These are phyloP conservation scores for Syndactyla subalaris DNA, from an alignment of 2,797 vertebrate species.

Conservation along the genomic window DNA sequence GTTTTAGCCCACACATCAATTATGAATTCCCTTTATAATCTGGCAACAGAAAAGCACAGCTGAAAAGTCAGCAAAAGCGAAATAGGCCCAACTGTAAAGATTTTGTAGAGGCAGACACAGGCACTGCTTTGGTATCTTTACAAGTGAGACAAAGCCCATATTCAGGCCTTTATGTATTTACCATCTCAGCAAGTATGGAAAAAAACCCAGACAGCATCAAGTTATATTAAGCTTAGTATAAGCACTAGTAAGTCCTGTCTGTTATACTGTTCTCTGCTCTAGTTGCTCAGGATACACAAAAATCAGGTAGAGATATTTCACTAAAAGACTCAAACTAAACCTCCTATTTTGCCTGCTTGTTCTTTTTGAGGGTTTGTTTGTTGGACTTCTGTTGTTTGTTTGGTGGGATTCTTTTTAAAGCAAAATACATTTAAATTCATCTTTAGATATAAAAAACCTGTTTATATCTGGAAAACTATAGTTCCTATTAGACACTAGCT, in stretches of 20 bases:
- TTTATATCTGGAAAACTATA: neutral
- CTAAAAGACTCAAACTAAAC: neutral
- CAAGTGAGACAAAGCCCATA: neutral
- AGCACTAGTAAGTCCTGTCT: neutral
- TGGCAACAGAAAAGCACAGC: neutral
- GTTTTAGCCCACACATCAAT: constrained; percentile 54
- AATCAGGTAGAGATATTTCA: neutral
- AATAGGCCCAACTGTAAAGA: neutral
- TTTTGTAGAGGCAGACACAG: neutral
- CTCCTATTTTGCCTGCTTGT: neutral
- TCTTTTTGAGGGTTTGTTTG: neutral
- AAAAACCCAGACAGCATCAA: neutral
- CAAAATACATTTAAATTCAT: neutral
- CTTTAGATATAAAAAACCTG: neutral
- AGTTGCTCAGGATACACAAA: neutral
- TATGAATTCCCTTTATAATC: constrained; percentile 33
- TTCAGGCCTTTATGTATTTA: neutral
- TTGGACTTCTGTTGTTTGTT: neutral
- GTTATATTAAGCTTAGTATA: neutral
- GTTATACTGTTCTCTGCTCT: neutral
- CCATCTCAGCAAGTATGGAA: neutral
- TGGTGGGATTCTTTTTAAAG: neutral
- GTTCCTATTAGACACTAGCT: neutral
- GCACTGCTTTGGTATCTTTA: neutral
- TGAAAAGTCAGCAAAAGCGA: neutral